Base-by-base conservation (phyloP, 1,140 invertebrate species). In the Oryzaephilus surinamensis region DNA sequence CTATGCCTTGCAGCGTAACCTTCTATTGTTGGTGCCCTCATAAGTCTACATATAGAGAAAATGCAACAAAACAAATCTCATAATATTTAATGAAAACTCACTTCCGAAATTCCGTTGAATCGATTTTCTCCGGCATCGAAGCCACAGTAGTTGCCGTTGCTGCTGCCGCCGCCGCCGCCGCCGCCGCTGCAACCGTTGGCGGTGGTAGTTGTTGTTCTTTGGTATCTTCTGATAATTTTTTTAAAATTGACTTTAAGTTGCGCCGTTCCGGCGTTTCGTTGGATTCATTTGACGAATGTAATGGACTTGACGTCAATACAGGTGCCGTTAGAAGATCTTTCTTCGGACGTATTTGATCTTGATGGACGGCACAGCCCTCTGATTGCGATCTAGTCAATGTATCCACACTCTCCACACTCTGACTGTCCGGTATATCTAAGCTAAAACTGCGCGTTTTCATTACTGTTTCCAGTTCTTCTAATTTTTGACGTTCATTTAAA, bases 1-100 rank as follows among this genome's bases (percentile, higher is more conserved):
- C 82, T 82, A 62, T 88, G 84, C 56, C 86, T 70, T 19, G 84
- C 84, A 14, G 81, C 85, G 62, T 87, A 90, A 28, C 85, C 87
- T 66, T 85, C 81, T 40, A 89, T 70, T 27, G 85, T 89, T 31
- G 81, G 85, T 20, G 84, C 81, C 50, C 77, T 64, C 65, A 86
- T 80, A 20, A 85, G n/a, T n/a, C n/a, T n/a, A n/a, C n/a, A n/a
- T n/a, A n/a, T n/a, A n/a, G 60, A n/a, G n/a, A n/a, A n/a, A n/a
- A n/a, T n/a, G n/a, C 12, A 31, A 8, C 2, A 8, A 12, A n/a
- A 31, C 15, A 4, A 14, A 6, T 2, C 10, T 18, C n/a, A 32
- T 6, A 6, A 19, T 13, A 35, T 33, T n/a, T n/a, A n/a, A n/a
- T n/a, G n/a, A n/a, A n/a, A n/a, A n/a, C n/a, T n/a, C n/a, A 42